Conservation (phyloP, 2,113 vertebrate species). For the Arothron firmamentum region DNA sequence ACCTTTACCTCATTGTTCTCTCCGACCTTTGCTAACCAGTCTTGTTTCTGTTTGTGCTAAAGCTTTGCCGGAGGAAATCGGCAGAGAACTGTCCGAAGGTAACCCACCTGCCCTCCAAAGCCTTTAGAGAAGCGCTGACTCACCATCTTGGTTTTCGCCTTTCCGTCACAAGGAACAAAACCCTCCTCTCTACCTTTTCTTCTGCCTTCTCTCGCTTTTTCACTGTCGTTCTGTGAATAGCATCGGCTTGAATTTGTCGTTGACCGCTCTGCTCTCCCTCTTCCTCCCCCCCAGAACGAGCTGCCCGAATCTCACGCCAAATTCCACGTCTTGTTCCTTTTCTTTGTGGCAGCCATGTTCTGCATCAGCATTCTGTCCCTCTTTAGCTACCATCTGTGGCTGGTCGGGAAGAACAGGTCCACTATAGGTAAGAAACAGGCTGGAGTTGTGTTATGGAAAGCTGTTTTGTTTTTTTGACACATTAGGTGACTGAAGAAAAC, state of each 20-base stretch:
- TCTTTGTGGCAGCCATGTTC: conserved; percentile 98
- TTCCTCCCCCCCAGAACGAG: conserved; percentile 75
- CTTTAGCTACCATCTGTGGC: conserved; percentile 96
- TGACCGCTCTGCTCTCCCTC: conserved; percentile 21
- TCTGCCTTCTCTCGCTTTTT: background rate
- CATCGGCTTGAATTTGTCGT: background rate
- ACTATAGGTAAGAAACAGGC: conserved; percentile 82
- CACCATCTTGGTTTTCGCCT: conserved; percentile 6
- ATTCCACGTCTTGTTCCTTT: conserved; percentile 97
- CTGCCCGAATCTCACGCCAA: conserved; percentile 81
- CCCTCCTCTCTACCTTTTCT: background rate
- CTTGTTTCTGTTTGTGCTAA: conserved; percentile 74
- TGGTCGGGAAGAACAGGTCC: conserved; percentile 94
- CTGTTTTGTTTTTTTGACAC: too few species aligned
- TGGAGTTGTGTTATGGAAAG: too few species aligned
- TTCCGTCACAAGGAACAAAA: conserved; percentile 7
- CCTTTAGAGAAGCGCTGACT: conserved; percentile 32
- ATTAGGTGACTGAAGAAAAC: too few species aligned
- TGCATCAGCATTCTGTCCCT: conserved; percentile 96
- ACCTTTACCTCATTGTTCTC: conserved; percentile 35
- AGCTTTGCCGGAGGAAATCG: conserved; percentile 79
- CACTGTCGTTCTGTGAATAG: background rate
- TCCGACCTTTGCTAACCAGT: conserved; percentile 63
- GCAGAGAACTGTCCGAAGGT: conserved; percentile 78
- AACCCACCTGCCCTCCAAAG: conserved; percentile 50